Base-by-base conservation (phyloP, 2,888 invertebrate genomes). In the Creontiades dilutus region DNA sequence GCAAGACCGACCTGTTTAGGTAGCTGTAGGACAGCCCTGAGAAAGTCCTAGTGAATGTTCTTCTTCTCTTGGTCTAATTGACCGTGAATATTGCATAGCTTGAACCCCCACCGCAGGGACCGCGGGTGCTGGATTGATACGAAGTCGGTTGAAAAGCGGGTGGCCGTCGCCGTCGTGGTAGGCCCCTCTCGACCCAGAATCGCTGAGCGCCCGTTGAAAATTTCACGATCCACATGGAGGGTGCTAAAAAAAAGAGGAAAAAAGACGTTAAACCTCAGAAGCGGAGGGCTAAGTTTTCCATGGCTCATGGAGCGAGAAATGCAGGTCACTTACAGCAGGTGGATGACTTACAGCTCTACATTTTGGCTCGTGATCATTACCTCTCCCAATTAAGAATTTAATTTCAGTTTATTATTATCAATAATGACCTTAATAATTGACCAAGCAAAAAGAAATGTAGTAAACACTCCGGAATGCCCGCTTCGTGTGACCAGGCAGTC, bases 11-110 rank as follows among this genome's bases (percentile, higher is more conserved):
- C 37, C 37, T 37, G 37, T 7, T 37, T 37, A 37, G 37, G 37
- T 37, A 7, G 37, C 37, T 37, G 37, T 37, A 37, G 37, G 37
- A 37, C 37, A 37, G 68, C 68, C 9, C 11, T 68, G 23, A 23
- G n/a, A 61, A 61, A 19, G 23, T 23, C 0, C 3, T 68, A 23
- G 68, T 5, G 23, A 23, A 19, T 12, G 68, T 27, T 68, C 23
- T 68, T 78, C 78, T 78, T 78, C 46, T 76, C 19, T 27, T 46
- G 11, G 78, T 78, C 78, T 78, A 78, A 78, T 78, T 78, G 78
- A 78, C n/a, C 78, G 78, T 78, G 78, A 78, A 78, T 78, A 16
- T 78, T 78, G 78, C 78, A 78, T 47, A 78, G 78, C 5, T 46
- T 19, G 37, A 27, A 13, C 76, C 37, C 14, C 76, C 37, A 27